Conservation (phyloP, 2,888 invertebrate species). For the Molorchus minor region DNA sequence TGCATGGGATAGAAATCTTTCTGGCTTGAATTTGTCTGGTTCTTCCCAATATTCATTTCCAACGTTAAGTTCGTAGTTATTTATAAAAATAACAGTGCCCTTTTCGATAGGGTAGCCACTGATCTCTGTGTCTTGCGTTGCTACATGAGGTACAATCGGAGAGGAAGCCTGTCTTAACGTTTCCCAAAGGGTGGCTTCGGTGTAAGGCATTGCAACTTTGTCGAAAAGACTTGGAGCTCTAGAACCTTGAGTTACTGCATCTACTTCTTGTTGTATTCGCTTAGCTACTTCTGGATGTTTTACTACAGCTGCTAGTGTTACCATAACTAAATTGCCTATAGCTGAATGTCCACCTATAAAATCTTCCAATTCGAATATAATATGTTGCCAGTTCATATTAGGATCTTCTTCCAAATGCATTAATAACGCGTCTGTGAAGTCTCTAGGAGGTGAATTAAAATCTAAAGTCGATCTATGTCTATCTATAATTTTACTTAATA, state of each 20-base stretch:
- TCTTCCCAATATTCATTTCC: conserved; percentile 78
- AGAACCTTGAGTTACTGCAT: conserved; percentile 66
- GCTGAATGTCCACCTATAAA: conserved; percentile 90
- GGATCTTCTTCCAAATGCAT: conserved; percentile 69
- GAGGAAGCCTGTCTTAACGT: conserved; percentile 82
- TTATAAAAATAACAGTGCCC: conserved; percentile 84
- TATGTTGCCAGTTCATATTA: conserved; percentile 78
- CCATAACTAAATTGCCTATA: conserved; percentile 84
- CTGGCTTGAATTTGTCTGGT: conserved; percentile 78
- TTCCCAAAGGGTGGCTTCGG: conserved; percentile 84
- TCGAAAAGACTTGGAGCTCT: conserved; percentile 73
- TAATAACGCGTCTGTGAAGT: conserved; percentile 83
- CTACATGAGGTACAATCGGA: conserved; percentile 90
- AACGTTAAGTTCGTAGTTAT: conserved; percentile 83
- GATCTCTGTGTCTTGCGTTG: conserved; percentile 78
- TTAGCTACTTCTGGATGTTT: conserved; percentile 72
- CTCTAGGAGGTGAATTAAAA: conserved; percentile 70
- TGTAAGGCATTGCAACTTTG: conserved; percentile 76
- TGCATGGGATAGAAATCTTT: conserved; percentile 70
- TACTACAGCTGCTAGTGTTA: conserved; percentile 75
- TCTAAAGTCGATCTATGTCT: conserved; percentile 66
- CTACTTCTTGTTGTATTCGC: conserved; percentile 76
- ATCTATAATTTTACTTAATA: conserved; percentile 75
- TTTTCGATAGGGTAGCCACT: conserved; percentile 77
- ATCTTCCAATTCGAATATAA: conserved; percentile 85